These are phyloP conservation scores for Actinostola sp. DNA, from an alignment of 92 coral and sea anemone genomes.

Conservation along the genomic window DNA sequence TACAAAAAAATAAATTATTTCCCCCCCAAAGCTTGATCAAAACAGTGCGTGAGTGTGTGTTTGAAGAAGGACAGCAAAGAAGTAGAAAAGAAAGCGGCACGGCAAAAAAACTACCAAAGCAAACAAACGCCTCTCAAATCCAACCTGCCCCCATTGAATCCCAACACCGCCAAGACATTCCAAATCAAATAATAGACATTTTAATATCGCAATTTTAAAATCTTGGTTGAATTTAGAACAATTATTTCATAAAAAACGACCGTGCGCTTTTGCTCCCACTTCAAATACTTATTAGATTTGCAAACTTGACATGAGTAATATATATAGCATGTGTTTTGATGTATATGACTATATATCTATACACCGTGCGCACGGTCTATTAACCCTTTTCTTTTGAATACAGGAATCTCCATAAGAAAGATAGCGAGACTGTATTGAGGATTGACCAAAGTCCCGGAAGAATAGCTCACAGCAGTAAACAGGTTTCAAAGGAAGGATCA, in stretches of 20 bases:
- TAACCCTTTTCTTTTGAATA: not conserved
- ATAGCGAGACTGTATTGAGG: not conserved
- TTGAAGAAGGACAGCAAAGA: too few species aligned
- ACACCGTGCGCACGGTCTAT: too few species aligned
- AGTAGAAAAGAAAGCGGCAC: not conserved
- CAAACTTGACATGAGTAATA: not conserved
- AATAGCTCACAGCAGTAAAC: too few species aligned
- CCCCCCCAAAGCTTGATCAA: too few species aligned
- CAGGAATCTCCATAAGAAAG: constrained; percentile 9
- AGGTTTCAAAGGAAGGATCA: not conserved
- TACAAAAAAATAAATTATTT: too few species aligned
- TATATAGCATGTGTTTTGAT: not conserved
- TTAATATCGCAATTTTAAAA: not conserved
- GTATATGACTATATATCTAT: too few species aligned
- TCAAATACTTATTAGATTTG: not conserved
- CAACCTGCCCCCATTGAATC: not conserved
- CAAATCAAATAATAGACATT: not conserved
- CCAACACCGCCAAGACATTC: too few species aligned
- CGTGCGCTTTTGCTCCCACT: not conserved
- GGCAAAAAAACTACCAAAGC: not conserved
- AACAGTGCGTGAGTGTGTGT: too few species aligned
- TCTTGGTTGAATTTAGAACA: not conserved
- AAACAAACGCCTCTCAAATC: not conserved
- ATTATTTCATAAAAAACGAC: not conserved
- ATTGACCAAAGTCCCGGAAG: not conserved